Evolutionary conservation across 37 sponge, comb jelly and placozoan genomes (phyloP).

Genomic region (Chondrilla cf. caribensis): DNA sequence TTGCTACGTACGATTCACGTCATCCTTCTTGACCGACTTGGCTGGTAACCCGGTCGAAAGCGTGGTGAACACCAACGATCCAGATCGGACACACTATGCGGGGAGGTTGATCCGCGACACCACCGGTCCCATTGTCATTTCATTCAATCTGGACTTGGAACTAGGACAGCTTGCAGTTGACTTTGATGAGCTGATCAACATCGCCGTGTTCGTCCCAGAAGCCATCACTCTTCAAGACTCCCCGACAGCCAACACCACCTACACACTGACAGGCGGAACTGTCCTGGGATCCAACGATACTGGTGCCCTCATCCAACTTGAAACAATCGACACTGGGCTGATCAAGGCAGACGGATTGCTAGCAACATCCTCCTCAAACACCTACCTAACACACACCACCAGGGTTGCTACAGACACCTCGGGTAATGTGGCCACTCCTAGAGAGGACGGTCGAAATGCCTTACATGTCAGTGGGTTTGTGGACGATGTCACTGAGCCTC

Average conservation of each 20-base stretch:
- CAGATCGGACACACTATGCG: conserved; percentile 56
- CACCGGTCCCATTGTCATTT: conserved; percentile 63
- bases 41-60: conserved; percentile 62
- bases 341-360: conserved; percentile 65
- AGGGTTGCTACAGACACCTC: conserved; percentile 54
- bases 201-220: conserved; percentile 21
- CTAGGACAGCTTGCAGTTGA: conserved; percentile 41
- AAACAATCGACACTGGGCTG: conserved; percentile 28
- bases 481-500: conserved; percentile 66
- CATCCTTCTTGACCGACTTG: conserved; percentile 57
- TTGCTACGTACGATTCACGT: conserved; percentile 74
- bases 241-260: conserved; percentile 33
- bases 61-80: conserved; percentile 46
- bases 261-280: conserved; percentile 61
- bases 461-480: conserved; percentile 54
- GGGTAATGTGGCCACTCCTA: conserved; percentile 50
- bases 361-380: conserved; percentile 49
- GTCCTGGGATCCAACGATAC: conserved; percentile 31
- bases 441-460: conserved; percentile 59
- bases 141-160: conserved; percentile 77
- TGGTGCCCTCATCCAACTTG: conserved; percentile 31
- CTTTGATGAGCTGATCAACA: conserved; percentile 68
- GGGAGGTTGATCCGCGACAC: conserved; percentile 50
- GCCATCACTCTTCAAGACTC: conserved; percentile 62
- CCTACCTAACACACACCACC: conserved; percentile 63